These are phyloP conservation scores for Pangasius mekongensis DNA, from an alignment of 2,797 vertebrate genomes.

Conservation along the genomic window DNA sequence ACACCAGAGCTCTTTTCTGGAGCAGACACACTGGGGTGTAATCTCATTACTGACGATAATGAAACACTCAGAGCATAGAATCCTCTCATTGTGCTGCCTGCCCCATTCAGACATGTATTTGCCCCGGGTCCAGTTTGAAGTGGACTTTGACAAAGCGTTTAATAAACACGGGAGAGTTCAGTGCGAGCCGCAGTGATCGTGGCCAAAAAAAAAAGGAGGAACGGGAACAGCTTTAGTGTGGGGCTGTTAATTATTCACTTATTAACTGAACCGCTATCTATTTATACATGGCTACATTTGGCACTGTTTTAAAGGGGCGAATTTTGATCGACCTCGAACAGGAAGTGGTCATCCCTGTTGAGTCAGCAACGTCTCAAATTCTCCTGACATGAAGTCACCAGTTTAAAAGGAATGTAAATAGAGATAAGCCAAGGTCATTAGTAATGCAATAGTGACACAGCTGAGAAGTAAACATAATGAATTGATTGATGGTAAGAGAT, in stretches of 20 bases:
- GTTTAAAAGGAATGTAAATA: neutral
- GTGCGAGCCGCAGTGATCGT: conserved; percentile 1
- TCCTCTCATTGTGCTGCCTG: conserved; percentile 63
- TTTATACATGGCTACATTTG: neutral
- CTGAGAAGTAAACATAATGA: neutral
- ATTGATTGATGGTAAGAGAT: neutral
- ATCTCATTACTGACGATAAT: conserved; percentile 75
- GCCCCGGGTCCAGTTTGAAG: neutral
- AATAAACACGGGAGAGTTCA: neutral
- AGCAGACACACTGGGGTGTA: conserved; percentile 72
- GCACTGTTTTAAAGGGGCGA: neutral
- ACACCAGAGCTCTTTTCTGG: conserved; percentile 55
- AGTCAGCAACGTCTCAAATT: conserved; percentile 17
- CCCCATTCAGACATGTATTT: conserved; percentile 16
- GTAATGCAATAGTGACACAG: neutral
- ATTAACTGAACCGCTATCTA: conserved; percentile 33
- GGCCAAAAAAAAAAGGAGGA: neutral
- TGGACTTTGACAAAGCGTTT: neutral
- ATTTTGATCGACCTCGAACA: conserved; percentile 17
- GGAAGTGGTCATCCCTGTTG: neutral
- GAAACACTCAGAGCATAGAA: conserved; percentile 69
- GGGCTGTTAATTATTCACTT: conserved; percentile 44
- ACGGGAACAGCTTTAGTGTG: neutral
- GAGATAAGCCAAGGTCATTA: neutral
- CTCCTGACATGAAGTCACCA: neutral